These are phyloP conservation scores for Protonibea diacanthus DNA, from an alignment of 2,797 vertebrate genomes.

Conservation along the genomic window DNA sequence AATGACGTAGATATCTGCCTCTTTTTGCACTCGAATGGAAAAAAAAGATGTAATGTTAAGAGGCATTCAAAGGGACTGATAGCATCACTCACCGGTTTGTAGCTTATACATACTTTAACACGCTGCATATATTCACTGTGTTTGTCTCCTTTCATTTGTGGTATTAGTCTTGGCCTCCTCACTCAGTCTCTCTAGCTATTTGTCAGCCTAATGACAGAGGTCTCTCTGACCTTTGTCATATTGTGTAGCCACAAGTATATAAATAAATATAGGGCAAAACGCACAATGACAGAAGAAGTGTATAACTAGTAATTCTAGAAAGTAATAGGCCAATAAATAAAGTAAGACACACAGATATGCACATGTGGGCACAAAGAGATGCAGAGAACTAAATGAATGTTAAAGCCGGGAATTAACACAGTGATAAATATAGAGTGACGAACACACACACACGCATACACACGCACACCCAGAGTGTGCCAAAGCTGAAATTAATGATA, in stretches of 20 bases:
- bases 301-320: conserved; percentile 48
- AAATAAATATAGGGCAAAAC: conserved; percentile 27
- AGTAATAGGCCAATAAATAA: conserved; percentile 53
- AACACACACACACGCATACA: conserved; percentile 20
- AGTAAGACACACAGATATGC: conserved; percentile 9
- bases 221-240: conserved; percentile 37
- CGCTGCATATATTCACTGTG: conserved; percentile 22
- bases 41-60: conserved; percentile 40
- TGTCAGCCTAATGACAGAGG: conserved; percentile 25
- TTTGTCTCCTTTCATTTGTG: conserved; percentile 34
- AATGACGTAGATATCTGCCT: conserved; percentile 24
- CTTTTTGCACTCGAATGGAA: conserved; percentile 35
- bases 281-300: conserved; percentile 26
- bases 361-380: conserved; percentile 13
- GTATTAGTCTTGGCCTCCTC: conserved; percentile 33
- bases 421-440: conserved; percentile 40
- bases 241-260: conserved; percentile 25
- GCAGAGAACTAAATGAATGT: conserved; percentile 42
- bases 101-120: not conserved
- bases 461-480: not conserved
- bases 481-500: conserved; percentile 59
- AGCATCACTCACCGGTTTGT: conserved; percentile 19
- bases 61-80: conserved; percentile 37
- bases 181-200: conserved; percentile 10
- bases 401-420: conserved; percentile 48